phyloP scores from a whole-genome alignment of 2,797 vertebrate species.

The Pipistrellus pygmaeus region DNA sequence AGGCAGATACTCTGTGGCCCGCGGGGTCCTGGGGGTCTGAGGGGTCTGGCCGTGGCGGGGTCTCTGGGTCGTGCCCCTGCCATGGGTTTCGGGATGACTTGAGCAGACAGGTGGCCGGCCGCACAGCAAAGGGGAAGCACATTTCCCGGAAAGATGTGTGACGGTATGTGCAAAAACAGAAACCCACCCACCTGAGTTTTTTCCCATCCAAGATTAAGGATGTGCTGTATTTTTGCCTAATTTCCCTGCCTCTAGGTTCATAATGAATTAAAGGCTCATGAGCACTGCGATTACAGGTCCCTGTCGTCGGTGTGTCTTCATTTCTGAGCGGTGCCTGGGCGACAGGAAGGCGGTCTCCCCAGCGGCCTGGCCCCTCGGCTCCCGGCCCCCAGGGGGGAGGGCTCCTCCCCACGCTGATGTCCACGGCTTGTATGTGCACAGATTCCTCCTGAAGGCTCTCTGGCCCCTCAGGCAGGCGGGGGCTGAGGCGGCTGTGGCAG shows the following conservation, averaged over 20 bases:
- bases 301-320: conserved; percentile 6
- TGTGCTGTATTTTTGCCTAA: conserved; percentile 81
- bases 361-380: background rate
- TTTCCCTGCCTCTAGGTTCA: conserved; percentile 80
- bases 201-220: conserved; percentile 73
- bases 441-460: fast-evolving
- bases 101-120: background rate
- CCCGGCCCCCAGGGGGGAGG: background rate
- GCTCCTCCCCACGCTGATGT: background rate
- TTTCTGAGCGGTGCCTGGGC: background rate
- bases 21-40: background rate
- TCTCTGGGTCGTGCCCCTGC: background rate
- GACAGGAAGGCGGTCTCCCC: fast-evolving
- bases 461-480: background rate
- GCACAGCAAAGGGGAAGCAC: conserved; percentile 57
- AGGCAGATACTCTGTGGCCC: background rate
- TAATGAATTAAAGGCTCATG: conserved; percentile 86
- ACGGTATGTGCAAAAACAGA: conserved; percentile 72
- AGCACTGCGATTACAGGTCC: conserved; percentile 68
- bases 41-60: background rate
- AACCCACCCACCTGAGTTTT: background rate
- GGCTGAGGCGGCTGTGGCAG: background rate
- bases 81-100: conserved; percentile 58
- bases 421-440: no score
- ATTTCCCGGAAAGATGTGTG: conserved; percentile 64